Base-by-base conservation (phyloP, 2,888 invertebrate genomes). In the Reticulitermes lucifugus region DNA sequence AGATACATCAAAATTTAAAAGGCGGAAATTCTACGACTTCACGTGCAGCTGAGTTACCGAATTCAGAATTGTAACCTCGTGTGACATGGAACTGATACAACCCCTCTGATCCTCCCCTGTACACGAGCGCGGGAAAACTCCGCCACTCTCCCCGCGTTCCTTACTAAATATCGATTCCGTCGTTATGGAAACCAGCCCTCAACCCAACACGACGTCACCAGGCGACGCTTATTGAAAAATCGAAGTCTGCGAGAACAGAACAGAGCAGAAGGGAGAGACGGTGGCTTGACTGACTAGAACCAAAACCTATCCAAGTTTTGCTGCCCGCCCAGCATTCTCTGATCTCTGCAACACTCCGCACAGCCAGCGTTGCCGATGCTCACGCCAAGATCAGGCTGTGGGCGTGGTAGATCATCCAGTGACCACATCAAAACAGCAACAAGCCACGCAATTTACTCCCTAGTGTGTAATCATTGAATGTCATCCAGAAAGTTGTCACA, bases 121-220 rank as follows among this genome's bases (percentile, higher is more conserved):
- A n/a, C 65, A 65, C 65, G 73, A 85, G 81, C 81, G 83, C 71
- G 83, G 73, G 86, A 83, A 71, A 83, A 51, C 75, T 81, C 70
- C 41, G 77, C 79, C 60, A 22, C 59, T 7, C 22, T 79, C 21
- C 65, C 84, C 2, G 43, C 18, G 46, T 29, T 65, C 70, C 21
- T 21, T 10, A n/a, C 9, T 60, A 87, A 25, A 86, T 85, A 22
- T 77, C 85, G 85, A 75, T 82, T 29, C 75, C 43, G 83, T 83
- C 29, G 46, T 55, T 46, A 83, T 83, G 70, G 83, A n/a, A 73
- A 83, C 81, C 22, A 43, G 43, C 81, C 81, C 81, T 25, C 70
- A 65, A 65, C 81, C 81, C 65, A 81, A 79, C 79, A 46, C 79
- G 25, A 79, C 79, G 59, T 79, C 79, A 79, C 79, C 51, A 79